Conservation (phyloP, 1,140 invertebrate species). For the Drosophila pectinifera region DNA sequence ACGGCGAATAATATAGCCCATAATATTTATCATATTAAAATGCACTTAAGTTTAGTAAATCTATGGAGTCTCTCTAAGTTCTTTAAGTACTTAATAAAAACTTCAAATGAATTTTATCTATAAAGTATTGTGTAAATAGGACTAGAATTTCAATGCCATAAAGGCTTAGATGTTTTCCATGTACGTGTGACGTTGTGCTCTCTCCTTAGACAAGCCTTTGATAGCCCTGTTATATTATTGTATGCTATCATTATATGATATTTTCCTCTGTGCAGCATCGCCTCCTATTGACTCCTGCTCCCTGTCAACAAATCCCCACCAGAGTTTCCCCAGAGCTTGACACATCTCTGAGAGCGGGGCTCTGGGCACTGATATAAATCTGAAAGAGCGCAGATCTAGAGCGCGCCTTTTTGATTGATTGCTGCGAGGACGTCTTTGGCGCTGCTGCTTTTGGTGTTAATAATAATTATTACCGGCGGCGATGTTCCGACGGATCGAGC, state of each 20-base stretch:
- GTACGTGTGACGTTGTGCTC: too few species aligned
- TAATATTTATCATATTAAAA: too few species aligned
- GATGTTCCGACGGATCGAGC: constrained; percentile 33
- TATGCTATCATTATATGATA: too few species aligned
- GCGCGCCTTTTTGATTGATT: constrained; percentile 81
- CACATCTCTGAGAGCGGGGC: constrained; percentile 19
- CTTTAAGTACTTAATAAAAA: too few species aligned
- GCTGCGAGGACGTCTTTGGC: constrained; percentile 55
- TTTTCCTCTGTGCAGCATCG: not conserved
- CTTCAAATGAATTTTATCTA: too few species aligned
- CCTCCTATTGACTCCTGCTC: not conserved
- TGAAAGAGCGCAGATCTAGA: constrained; percentile 68
- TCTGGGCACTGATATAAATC: constrained; percentile 68
- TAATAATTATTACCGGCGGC: constrained; percentile 76
- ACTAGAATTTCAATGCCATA: too few species aligned
- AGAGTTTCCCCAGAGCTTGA: constrained; percentile 26
- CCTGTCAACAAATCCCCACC: constrained; percentile 59
- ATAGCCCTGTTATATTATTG: not conserved
- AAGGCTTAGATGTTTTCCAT: too few species aligned
- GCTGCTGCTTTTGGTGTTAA: constrained; percentile 78
- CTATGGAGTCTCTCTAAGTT: too few species aligned
- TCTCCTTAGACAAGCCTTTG: too few species aligned
- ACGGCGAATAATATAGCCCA: not conserved
- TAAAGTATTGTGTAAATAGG: too few species aligned
- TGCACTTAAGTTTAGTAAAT: too few species aligned